Evolutionary conservation across 2,888 invertebrate genomes (phyloP).

Genomic region (Agriotes lineatus): DNA sequence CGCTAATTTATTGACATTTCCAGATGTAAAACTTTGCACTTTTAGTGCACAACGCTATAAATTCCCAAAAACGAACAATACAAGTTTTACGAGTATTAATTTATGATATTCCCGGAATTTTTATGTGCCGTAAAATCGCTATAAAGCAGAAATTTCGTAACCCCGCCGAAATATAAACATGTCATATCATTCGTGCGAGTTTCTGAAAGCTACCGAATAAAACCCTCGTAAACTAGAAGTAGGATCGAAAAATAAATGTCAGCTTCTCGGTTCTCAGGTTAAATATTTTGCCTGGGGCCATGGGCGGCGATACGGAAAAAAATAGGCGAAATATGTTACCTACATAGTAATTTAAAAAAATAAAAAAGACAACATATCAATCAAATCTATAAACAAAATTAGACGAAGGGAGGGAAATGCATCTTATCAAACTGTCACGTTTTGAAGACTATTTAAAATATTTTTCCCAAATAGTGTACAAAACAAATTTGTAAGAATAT

Average conservation of each 20-base stretch:
- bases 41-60: too few relatives aligned
- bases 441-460: too few relatives aligned
- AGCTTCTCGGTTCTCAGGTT: constrained; percentile 26
- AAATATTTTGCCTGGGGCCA: constrained; percentile 31
- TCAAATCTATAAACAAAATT: too few relatives aligned
- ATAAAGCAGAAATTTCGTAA: constrained; percentile 29
- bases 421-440: too few relatives aligned
- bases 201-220: constrained; percentile 27
- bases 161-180: constrained; percentile 14
- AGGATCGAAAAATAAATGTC: constrained; percentile 6
- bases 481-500: too few relatives aligned
- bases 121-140: constrained; percentile 29
- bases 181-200: constrained; percentile 6
- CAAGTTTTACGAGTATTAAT: constrained; percentile 28
- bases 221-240: constrained; percentile 7
- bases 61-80: constrained; percentile 9
- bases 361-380: too few relatives aligned
- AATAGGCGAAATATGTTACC: too few relatives aligned
- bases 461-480: too few relatives aligned
- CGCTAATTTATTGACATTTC: neutral
- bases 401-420: too few relatives aligned
- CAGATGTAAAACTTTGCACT: neutral
- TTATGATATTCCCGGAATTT: constrained; percentile 20
- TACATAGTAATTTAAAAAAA: too few relatives aligned
- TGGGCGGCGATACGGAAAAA: too few relatives aligned